Evolutionary conservation across 2,888 invertebrate species (phyloP).

Genomic region (Carcina quercana): DNA sequence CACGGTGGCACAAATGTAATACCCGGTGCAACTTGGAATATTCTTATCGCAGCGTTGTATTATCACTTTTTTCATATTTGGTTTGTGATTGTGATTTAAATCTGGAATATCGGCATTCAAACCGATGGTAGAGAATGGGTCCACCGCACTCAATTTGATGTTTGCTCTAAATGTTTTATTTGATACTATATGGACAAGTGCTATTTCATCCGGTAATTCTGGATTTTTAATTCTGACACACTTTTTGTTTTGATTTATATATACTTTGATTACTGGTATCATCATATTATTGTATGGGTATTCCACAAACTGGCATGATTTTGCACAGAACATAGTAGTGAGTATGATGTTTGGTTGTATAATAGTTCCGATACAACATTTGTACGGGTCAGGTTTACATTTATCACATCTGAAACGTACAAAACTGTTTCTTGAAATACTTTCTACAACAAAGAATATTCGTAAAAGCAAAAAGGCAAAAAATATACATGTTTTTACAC

Average conservation of each 20-base stretch:
- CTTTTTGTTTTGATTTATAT: slow-evolving; percentile 19
- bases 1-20: slow-evolving; percentile 33
- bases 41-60: slow-evolving; percentile 28
- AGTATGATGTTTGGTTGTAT: slow-evolving; percentile 31
- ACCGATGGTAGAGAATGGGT: slow-evolving; percentile 25
- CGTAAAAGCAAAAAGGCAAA: slow-evolving; percentile 9
- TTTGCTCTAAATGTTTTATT: slow-evolving; percentile 11
- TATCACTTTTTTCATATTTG: slow-evolving; percentile 22
- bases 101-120: slow-evolving; percentile 28
- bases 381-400: slow-evolving; percentile 16
- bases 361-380: slow-evolving; percentile 37
- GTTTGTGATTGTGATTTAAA: slow-evolving; percentile 17
- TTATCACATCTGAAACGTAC: slow-evolving; percentile 29
- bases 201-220: slow-evolving; percentile 19
- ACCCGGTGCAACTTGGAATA: slow-evolving; percentile 12
- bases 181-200: slow-evolving; percentile 15
- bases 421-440: slow-evolving; percentile 24
- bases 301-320: slow-evolving; percentile 27
- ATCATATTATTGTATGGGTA: slow-evolving; percentile 7
- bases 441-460: slow-evolving; percentile 9
- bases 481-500: slow-evolving; percentile 8
- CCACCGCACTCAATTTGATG: slow-evolving; percentile 28
- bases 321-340: slow-evolving; percentile 40
- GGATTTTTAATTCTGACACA: slow-evolving; percentile 8
- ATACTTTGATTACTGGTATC: slow-evolving; percentile 15